Conservation (phyloP, 1,140 invertebrate species). For the Drosophila pallidifrons region DNA sequence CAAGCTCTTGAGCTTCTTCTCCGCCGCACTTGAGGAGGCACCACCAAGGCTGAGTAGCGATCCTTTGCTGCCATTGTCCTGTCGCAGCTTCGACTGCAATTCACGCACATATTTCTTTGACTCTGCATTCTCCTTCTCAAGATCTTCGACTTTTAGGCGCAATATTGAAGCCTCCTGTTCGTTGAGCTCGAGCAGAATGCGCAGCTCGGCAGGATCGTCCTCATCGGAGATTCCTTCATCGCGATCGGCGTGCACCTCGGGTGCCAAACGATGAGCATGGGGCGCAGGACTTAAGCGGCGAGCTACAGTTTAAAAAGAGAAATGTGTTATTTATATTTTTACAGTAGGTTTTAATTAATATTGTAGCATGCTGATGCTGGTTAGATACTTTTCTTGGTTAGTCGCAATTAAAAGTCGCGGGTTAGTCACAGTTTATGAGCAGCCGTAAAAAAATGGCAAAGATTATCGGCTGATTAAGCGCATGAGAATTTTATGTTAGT, state of each 20-base stretch:
- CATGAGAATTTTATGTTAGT: slow-evolving; percentile 62
- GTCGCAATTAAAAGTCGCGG: not conserved
- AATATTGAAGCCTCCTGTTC: slow-evolving; percentile 94
- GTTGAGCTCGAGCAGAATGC: slow-evolving; percentile 93
- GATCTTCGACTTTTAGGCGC: slow-evolving; percentile 92
- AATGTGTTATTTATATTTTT: not conserved
- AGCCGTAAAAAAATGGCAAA: slow-evolving; percentile 84
- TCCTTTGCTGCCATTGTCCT: slow-evolving; percentile 68
- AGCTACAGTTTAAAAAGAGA: slow-evolving; percentile 81
- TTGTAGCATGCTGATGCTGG: slow-evolving; percentile 3
- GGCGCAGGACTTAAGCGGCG: slow-evolving; percentile 89
- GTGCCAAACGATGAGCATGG: slow-evolving; percentile 87
- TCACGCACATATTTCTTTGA: slow-evolving; percentile 91
- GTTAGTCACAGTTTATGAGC: slow-evolving; percentile 66
- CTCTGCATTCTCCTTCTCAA: slow-evolving; percentile 92
- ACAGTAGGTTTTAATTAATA: no score
- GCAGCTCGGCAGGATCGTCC: slow-evolving; percentile 91
- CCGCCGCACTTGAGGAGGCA: slow-evolving; percentile 85
- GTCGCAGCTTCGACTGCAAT: slow-evolving; percentile 89
- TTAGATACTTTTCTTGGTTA: slow-evolving; percentile 17
- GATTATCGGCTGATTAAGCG: slow-evolving; percentile 50
- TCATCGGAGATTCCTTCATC: slow-evolving; percentile 91
- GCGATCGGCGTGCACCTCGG: slow-evolving; percentile 89
- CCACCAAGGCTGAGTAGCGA: slow-evolving; percentile 58
- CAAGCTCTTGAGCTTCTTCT: slow-evolving; percentile 89